Percentiles rank a stretch among this genome's conserved stretches.
Evolutionary conservation across 2,797 vertebrate species (phyloP).

Genomic region (Pampus argenteus): DNA sequence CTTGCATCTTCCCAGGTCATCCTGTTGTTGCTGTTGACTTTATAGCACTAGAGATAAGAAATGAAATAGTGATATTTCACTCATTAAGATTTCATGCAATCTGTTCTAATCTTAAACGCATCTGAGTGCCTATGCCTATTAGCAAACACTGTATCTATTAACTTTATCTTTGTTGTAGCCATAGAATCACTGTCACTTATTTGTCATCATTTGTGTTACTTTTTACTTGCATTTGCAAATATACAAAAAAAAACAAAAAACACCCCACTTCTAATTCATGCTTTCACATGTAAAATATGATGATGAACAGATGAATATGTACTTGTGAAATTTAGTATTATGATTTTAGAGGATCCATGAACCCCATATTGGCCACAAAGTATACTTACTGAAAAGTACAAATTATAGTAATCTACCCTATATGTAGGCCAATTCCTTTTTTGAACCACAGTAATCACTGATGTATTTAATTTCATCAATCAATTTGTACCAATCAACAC

Average conservation of each 20-base stretch:
- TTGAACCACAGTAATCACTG: too few relatives aligned
- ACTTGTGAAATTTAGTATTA: neutral
- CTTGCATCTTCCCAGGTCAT: conserved; percentile 69
- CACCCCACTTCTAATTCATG: too few relatives aligned
- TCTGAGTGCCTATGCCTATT: neutral
- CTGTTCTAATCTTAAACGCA: neutral
- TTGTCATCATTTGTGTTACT: too few relatives aligned
- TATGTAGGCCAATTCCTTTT: too few relatives aligned
- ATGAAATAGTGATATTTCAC: neutral
- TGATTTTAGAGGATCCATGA: too few relatives aligned
- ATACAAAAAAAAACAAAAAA: too few relatives aligned
- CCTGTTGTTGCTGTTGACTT: conserved; percentile 25
- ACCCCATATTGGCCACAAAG: too few relatives aligned
- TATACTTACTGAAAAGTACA: too few relatives aligned
- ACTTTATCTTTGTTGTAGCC: neutral
- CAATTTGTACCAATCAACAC: too few relatives aligned
- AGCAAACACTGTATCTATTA: neutral
- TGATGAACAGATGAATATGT: neutral
- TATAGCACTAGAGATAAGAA: conserved; percentile 72
- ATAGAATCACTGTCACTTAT: neutral
- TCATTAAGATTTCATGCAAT: neutral
- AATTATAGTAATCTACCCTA: too few relatives aligned
- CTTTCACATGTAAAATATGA: too few relatives aligned
- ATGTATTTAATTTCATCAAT: too few relatives aligned
- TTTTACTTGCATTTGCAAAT: neutral